These are phyloP conservation scores for Zelleria hepariella DNA, from an alignment of 2,888 invertebrate genomes.

Conservation along the genomic window DNA sequence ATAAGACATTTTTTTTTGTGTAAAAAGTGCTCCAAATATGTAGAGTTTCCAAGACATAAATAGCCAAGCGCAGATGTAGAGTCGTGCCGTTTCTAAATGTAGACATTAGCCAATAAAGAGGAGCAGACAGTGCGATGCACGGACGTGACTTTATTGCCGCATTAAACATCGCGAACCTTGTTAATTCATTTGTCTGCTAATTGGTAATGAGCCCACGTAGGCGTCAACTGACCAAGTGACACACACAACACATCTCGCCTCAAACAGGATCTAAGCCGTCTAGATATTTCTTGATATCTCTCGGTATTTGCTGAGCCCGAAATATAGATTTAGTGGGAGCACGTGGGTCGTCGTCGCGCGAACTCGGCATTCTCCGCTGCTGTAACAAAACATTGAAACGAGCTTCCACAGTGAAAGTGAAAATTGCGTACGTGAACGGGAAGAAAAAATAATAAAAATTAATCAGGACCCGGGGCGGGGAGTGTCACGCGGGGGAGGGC, in stretches of 20 bases:
- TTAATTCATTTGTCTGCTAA: constrained; percentile 46
- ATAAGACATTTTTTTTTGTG: no score
- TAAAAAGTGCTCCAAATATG: no score
- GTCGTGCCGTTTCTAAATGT: not conserved
- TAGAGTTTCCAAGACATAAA: not conserved
- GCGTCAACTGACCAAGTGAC: constrained; percentile 27
- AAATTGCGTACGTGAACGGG: constrained; percentile 71
- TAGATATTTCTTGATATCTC: constrained; percentile 43
- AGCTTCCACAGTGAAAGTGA: constrained; percentile 40
- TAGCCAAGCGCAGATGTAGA: constrained; percentile 4
- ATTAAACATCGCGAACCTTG: constrained; percentile 55
- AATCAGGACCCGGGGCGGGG: constrained; percentile 46
- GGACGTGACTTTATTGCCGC: constrained; percentile 47
- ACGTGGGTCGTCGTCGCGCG: constrained; percentile 19
- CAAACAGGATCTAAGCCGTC: not conserved
- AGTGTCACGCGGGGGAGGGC: constrained; percentile 23
- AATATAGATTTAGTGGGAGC: constrained; percentile 27
- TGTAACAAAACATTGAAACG: constrained; percentile 8
- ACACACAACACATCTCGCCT: constrained; percentile 10
- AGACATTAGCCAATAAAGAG: not conserved
- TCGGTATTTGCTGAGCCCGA: constrained; percentile 20
- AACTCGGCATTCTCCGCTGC: not conserved
- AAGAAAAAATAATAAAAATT: constrained; percentile 72
- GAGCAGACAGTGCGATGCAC: not conserved
- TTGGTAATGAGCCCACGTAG: constrained; percentile 61